phyloP scores from a whole-genome alignment of 2,113 vertebrate species.

The Aptenodytes patagonicus region DNA sequence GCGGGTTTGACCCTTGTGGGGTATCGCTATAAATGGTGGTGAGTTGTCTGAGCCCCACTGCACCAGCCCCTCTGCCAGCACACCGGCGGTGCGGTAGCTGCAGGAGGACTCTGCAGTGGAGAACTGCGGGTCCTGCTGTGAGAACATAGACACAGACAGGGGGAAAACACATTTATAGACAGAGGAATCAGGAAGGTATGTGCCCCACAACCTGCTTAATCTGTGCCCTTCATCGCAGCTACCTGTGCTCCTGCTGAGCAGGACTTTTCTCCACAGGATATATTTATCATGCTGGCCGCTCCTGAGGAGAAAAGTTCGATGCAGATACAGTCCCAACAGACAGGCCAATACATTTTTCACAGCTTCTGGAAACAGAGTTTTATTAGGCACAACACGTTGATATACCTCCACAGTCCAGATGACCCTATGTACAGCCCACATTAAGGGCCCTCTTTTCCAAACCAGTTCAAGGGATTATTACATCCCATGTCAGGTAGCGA shows the following conservation, averaged over 20 bases:
- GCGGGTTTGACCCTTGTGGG: rapidly evolving
- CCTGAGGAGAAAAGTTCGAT: background rate
- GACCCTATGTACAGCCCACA: background rate
- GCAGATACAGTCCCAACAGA: background rate
- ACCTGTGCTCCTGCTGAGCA: background rate
- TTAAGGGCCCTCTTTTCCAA: background rate
- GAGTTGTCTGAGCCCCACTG: background rate
- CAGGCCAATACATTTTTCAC: background rate
- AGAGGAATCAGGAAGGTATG: background rate
- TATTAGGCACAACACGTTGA: background rate
- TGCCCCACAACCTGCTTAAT: background rate
- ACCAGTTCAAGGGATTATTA: background rate
- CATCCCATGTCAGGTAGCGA: background rate
- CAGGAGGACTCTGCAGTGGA: background rate
- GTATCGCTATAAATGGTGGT: rapidly evolving
- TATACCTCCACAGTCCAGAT: background rate
- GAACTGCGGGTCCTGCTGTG: background rate
- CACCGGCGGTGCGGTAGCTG: rapidly evolving
- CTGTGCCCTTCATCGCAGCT: background rate
- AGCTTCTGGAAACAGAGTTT: background rate
- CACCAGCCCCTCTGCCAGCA: background rate
- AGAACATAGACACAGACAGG: background rate
- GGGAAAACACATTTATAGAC: background rate
- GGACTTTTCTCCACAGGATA: rapidly evolving
- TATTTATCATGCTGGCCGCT: background rate